Base-by-base conservation (phyloP, 2,113 vertebrate genomes). In the Rhinogobius similis region DNA sequence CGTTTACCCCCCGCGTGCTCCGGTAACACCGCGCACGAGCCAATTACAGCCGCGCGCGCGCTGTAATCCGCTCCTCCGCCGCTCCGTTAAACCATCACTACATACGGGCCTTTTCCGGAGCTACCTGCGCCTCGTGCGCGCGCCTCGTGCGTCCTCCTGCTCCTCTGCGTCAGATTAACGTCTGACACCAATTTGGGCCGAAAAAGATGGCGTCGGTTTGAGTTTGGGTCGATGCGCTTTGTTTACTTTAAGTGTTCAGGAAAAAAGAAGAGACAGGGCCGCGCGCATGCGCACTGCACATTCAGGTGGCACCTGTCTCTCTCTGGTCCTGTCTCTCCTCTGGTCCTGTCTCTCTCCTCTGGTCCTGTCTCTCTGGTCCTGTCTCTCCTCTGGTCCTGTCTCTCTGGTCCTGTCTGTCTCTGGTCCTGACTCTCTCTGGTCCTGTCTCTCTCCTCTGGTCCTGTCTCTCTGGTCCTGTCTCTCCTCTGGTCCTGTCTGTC, bases 1-100 rank as follows among this genome's bases (percentile, higher is more conserved):
- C 92, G 90, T 93, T 92, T 92, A 90, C 87, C 93, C 93, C 82
- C 59, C 41, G 38, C 43, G 39, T 41, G 21, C 52, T 53, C 50
- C 41, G 23, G 26, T 32, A 38, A 65, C 50, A 10, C 5, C 10
- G 23, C 50, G 21, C 24, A 2, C 29, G 16, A 4, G 56, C 56
- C 56, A 61, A 61, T 61, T 61, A 61, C 2, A 61, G 56, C 56
- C 26, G 26, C 14, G 55, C 18, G 56, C 56, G 56, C 18, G 16
- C 56, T 20, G 56, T 10, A 59, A 59, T 14, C 56, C 27, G 13
- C 56, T 36, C 56, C 56, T 48, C 44, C 20, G 14, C 13, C 13
- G 11, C 26, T 29, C 12, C 26, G 1, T 8, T 16, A 1, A 2
- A 4, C 10, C 27, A 14, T 26, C 53, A 6, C 53, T 56, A 13